Evolutionary conservation across 2,888 invertebrate species (phyloP).

Genomic region (Girardia tigrina): DNA sequence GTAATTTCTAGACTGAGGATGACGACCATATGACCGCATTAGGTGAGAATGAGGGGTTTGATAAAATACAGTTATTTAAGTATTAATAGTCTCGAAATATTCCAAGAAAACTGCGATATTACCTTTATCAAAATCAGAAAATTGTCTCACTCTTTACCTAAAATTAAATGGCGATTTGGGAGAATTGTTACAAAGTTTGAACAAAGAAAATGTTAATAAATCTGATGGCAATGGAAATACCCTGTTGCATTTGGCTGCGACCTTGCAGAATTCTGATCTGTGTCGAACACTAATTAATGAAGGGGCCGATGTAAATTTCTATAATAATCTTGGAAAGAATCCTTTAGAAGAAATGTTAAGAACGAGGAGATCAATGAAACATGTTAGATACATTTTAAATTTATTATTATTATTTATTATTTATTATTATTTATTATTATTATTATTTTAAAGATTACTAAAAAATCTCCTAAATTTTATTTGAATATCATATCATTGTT

Average conservation of each 20-base stretch:
- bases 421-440: too few species aligned
- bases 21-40: too few species aligned
- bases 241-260: not conserved
- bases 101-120: not conserved
- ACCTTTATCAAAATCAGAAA: not conserved
- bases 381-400: too few species aligned
- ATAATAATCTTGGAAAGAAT: not conserved
- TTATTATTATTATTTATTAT: too few species aligned
- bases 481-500: too few species aligned
- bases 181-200: not conserved
- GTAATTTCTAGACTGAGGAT: too few species aligned
- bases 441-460: too few species aligned
- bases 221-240: not conserved
- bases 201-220: not conserved
- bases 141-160: not conserved
- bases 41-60: too few species aligned
- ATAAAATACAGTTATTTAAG: too few species aligned
- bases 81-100: not conserved
- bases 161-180: not conserved
- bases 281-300: not conserved
- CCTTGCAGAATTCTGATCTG: not conserved
- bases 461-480: too few species aligned
- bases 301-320: not conserved
- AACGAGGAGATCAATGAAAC: not conserved
- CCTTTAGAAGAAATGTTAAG: not conserved